Base-by-base conservation (phyloP, 2,113 vertebrate species). In the Anhinga rufa region DNA sequence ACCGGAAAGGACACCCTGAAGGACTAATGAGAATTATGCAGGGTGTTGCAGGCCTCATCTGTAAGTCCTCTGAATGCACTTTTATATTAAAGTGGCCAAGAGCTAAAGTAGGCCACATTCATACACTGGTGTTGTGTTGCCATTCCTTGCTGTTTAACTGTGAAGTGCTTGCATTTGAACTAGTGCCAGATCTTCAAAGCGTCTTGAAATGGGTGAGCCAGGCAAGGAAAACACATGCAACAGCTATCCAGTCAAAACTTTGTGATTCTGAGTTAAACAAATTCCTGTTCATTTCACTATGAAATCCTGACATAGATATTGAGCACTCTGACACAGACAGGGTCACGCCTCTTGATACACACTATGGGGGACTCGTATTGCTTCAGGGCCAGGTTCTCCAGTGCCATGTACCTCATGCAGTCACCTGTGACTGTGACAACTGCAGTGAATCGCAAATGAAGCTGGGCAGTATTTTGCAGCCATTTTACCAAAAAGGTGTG, bases 401-500 rank as follows among this genome's bases (percentile, higher is more conserved):
- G 11, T 38, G 60, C 38, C 6, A 6, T 6, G 4, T 29, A 36
- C 34, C 61, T 86, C 55, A 48, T 1, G 6, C 70, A 68, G 76
- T 28, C 69, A 86, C 29, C 32, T 68, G 38, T 10, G 61, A 72
- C 62, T 25, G 22, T 2, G 10, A 54, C 42, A 68, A 21, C 55
- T 10, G 29, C 0, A 0, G 7, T 36, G 58, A 68, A 55, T 6
- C 2, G 0, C 36, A 49, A 3, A 31, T 20, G 24, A 60, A 1
- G 7, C 21, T 40, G 18, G 20, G 32, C 5, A 15, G 28, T 20
- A 14, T 52, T 82, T 76, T 20, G 17, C 40, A 75, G 61, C 24
- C 13, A 1, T 52, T 85, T 85, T 40, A 82, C 36, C 69, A 71
- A 68, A 5, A 42, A 71, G 42, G 26, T 14, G 40, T 34, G 8